A percentile compares a stretch with the other conserved stretches of the same genome.
Evolutionary conservation across 2,113 vertebrate genomes (phyloP).

Genomic region (Indicator maculatus): DNA sequence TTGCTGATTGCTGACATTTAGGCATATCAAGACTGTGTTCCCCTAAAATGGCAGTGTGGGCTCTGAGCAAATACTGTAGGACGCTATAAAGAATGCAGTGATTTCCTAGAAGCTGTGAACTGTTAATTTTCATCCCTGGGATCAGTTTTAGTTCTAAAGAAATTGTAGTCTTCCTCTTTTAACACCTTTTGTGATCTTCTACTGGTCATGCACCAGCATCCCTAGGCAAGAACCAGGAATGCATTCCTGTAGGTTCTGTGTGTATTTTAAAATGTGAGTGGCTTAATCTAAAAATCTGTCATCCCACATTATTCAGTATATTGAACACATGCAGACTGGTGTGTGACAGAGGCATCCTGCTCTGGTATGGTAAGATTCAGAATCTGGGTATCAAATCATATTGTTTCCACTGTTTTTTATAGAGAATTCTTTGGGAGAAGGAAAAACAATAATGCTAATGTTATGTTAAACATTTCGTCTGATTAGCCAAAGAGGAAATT

Average conservation of each 20-base stretch:
- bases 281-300: neutral
- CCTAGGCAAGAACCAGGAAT: neutral
- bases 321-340: neutral
- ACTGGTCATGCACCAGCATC: neutral
- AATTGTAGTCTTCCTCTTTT: neutral
- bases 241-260: neutral
- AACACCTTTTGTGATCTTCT: neutral
- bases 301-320: neutral
- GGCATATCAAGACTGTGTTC: neutral
- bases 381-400: neutral
- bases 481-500: slow-evolving; percentile 65
- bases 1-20: neutral
- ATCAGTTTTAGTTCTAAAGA: neutral
- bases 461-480: slow-evolving; percentile 32
- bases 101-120: neutral
- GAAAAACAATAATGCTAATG: slow-evolving; percentile 17
- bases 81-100: neutral
- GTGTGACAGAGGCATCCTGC: neutral
- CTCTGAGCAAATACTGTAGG: neutral
- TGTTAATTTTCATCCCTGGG: neutral
- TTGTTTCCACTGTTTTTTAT: slow-evolving; percentile 27
- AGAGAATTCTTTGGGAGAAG: slow-evolving; percentile 2
- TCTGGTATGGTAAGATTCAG: neutral
- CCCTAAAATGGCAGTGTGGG: neutral
- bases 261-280: neutral